A percentile compares a stretch with the other conserved stretches of the same genome.
Conservation (phyloP, 2,888 invertebrate genomes). For the Slavum lentiscoides region DNA sequence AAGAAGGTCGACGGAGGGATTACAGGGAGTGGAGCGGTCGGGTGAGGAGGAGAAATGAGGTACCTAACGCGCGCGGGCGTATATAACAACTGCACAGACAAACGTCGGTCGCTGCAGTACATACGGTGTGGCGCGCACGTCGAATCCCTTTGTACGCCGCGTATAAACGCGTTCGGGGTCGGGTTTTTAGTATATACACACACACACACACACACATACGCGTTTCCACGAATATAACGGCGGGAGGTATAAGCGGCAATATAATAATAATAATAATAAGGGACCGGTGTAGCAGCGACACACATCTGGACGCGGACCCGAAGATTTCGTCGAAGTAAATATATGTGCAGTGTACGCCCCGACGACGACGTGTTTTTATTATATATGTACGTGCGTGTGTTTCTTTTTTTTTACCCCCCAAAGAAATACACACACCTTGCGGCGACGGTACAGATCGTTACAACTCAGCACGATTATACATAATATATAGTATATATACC, state of each 20-base stretch:
- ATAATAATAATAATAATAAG: conserved; percentile 5
- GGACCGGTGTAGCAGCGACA: conserved; percentile 14
- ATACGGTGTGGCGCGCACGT: conserved; percentile 30
- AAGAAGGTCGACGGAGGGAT: neutral
- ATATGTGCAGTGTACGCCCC: neutral
- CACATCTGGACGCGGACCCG: conserved; percentile 49
- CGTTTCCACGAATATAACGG: conserved; percentile 38
- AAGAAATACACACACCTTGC: conserved; percentile 37
- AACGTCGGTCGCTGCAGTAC: neutral
- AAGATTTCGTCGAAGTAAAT: conserved; percentile 19
- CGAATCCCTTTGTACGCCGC: conserved; percentile 36
- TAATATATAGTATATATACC: too few species aligned
- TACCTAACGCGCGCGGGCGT: neutral
- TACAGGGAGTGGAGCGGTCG: too few species aligned
- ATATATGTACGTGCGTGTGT: neutral
- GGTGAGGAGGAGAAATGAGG: neutral
- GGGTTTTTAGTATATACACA: conserved; percentile 13
- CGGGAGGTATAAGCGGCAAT: conserved; percentile 33
- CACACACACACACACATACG: too few species aligned
- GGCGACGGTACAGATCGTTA: neutral
- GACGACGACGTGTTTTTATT: conserved; percentile 5
- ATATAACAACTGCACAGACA: neutral
- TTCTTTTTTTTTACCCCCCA: neutral
- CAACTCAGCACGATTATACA: too few species aligned
- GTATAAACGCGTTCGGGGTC: neutral